A percentile compares a stretch with the other conserved stretches of the same genome.
phyloP scores from a whole-genome alignment of 1,140 invertebrate genomes.

The Ditylenchus dipsaci region DNA sequence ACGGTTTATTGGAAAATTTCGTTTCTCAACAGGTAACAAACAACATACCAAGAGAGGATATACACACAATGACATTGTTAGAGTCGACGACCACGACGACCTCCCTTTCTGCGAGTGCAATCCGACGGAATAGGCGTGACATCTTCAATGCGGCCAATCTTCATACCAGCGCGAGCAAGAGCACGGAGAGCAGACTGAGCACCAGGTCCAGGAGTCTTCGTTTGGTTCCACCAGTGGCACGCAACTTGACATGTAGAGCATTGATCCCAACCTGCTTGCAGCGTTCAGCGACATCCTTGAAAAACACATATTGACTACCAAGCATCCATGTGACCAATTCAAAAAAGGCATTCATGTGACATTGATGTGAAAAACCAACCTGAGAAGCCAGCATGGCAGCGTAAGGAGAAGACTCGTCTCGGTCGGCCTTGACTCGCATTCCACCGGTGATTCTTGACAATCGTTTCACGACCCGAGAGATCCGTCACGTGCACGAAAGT shows the following conservation, averaged over 20 bases:
- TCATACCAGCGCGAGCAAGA: constrained; percentile 95
- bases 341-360: no score
- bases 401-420: constrained; percentile 98
- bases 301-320: background rate
- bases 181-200: constrained; percentile 95
- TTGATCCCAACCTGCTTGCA: constrained; percentile 90
- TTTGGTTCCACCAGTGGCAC: constrained; percentile 90
- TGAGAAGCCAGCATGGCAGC: constrained; percentile 99
- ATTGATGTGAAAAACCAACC: constrained; percentile 48
- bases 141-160: constrained; percentile 96
- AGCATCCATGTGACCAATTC: no score
- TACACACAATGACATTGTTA: constrained; percentile 63
- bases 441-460: constrained; percentile 95
- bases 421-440: constrained; percentile 99
- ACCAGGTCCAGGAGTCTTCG: constrained; percentile 94
- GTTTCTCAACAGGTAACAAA: no score
- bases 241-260: constrained; percentile 92
- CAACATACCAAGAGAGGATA: background rate
- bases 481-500: constrained; percentile 99
- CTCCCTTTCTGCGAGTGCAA: constrained; percentile 96
- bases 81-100: constrained; percentile 93
- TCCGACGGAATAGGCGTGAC: constrained; percentile 99
- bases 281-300: constrained; percentile 87
- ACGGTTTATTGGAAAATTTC: no score
- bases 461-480: constrained; percentile 93